A percentile compares a stretch with the other conserved stretches of the same genome.
These are phyloP conservation scores for Oreohelix idahoensis DNA, from an alignment of 1,140 invertebrate species.

Conservation along the genomic window DNA sequence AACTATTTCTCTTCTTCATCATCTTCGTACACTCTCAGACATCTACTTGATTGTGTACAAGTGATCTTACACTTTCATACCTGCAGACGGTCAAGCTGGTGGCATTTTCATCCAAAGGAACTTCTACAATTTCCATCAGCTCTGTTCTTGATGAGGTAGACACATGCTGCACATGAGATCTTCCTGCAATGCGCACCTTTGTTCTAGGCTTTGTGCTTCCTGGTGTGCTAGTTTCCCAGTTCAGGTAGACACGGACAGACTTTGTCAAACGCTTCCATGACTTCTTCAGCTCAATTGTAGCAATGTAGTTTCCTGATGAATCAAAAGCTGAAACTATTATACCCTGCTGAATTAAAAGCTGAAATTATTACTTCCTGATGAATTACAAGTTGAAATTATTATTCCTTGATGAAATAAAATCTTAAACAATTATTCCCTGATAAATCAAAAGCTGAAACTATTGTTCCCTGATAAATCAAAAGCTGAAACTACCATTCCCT, in stretches of 20 bases:
- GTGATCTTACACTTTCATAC: neutral
- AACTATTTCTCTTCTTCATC: too few relatives aligned
- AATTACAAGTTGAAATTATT: too few relatives aligned
- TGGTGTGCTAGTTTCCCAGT: conserved; percentile 41
- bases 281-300: conserved; percentile 44
- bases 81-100: conserved; percentile 43
- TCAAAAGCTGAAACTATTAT: too few relatives aligned
- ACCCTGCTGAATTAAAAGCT: too few relatives aligned
- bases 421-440: too few relatives aligned
- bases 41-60: too few relatives aligned
- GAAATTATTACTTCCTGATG: too few relatives aligned
- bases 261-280: conserved; percentile 46
- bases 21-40: too few relatives aligned
- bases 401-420: too few relatives aligned
- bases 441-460: too few relatives aligned
- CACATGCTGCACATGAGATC: conserved; percentile 38
- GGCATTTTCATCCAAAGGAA: conserved; percentile 46
- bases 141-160: neutral
- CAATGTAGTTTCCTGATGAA: conserved; percentile 44
- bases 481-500: too few relatives aligned
- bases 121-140: conserved; percentile 45
- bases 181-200: conserved; percentile 48
- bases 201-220: conserved; percentile 36
- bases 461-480: too few relatives aligned
- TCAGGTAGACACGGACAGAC: conserved; percentile 47